Base-by-base conservation (phyloP, 2,797 vertebrate genomes). In the Falco berigora region DNA sequence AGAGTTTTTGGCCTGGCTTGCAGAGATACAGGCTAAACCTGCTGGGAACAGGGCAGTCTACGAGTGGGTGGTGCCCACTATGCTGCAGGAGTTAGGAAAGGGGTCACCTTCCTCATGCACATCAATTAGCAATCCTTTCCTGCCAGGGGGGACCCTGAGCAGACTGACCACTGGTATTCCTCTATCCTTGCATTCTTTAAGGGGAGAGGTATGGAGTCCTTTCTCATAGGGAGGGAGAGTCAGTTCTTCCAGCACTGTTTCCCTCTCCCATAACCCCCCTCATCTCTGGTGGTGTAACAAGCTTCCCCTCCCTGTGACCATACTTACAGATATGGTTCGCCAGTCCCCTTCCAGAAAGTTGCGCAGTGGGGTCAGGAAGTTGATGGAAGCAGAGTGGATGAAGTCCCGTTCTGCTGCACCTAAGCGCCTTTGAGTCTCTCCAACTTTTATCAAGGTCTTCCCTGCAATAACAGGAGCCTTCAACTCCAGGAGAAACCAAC, bases 261-360 rank as follows among this genome's bases (percentile, higher is more conserved):
- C 66, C 20, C 34, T 67, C 32, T 76, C 18, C 23, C 16, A 13
- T 8, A 3, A 2, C 16, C 40, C 47, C 42, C 34, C 53, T 7
- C 1, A 1, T 44, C 23, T 17, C 24, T 1, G 5, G n/a, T 9
- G 21, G 5, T 0, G 0, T 5, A 22, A 53, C 2, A 9, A 46
- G 61, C 27, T 12, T n/a, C 47, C 83, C 78, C 69, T n/a, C 52
- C 42, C 66, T 67, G 75, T 27, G 9, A 49, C 32, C 72, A 16
- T 14, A 97, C 99, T 99, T 86, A 99, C 99, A 74, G 99, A 98
- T 80, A 99, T 99, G 20, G 98, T 99, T 96, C 98, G 98, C 99
- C 99, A 99, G 49, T 99, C 99, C 62, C 99, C 99, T 78, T 99
- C 99, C 96, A 99, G 98, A 97, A 99, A 99, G 97, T 99, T 99